These are phyloP conservation scores for Xiphophorus maculatus DNA, from an alignment of 2,113 vertebrate species.

Conservation along the genomic window DNA sequence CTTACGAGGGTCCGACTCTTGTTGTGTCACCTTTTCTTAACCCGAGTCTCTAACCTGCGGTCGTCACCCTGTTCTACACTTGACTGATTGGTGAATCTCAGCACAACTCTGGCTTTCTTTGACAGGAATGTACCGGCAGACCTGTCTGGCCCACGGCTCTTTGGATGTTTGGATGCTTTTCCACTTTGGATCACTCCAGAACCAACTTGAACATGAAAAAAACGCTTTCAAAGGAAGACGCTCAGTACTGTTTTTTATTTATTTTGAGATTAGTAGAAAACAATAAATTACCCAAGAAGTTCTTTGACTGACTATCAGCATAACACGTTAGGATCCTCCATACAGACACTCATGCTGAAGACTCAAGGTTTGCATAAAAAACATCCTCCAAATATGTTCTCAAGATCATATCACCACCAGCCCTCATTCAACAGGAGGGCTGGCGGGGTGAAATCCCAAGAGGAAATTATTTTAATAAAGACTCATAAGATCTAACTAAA, in stretches of 20 bases:
- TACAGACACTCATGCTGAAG: too few species aligned
- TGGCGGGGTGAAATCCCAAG: neutral
- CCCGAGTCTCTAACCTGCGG: neutral
- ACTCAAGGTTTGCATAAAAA: too few species aligned
- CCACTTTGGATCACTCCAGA: neutral
- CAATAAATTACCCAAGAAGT: too few species aligned
- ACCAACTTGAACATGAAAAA: neutral
- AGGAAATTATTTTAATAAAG: neutral
- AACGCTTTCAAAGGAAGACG: too few species aligned
- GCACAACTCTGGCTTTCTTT: neutral
- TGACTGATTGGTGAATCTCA: neutral
- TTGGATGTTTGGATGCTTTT: neutral
- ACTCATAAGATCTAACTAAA: slow-evolving; percentile 1
- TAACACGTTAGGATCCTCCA: too few species aligned
- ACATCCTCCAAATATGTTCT: too few species aligned
- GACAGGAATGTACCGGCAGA: too few species aligned
- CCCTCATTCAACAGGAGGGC: neutral
- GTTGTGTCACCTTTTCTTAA: too few species aligned
- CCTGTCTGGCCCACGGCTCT: neutral
- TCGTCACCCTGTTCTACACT: neutral
- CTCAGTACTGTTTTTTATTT: neutral
- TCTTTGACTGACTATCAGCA: too few species aligned
- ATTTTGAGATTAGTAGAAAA: too few species aligned
- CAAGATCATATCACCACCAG: too few species aligned
- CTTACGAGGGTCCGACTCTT: neutral